Conservation (phyloP, 2,888 invertebrate genomes). For the Callosobruchus maculatus region DNA sequence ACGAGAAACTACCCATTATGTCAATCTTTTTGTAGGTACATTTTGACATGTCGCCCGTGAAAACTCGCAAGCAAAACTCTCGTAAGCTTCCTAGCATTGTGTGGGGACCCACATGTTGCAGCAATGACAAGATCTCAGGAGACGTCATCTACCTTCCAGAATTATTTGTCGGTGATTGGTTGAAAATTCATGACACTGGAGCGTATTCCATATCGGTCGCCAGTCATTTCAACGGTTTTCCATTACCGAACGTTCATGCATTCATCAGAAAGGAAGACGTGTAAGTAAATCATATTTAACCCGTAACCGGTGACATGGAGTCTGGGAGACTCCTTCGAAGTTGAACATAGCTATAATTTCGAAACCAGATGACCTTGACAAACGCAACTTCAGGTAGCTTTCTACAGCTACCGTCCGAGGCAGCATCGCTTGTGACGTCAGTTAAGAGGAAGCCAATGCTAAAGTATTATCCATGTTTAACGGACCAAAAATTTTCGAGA, state of each 20-base stretch:
- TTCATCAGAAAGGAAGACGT: constrained; percentile 59
- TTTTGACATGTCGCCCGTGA: background rate
- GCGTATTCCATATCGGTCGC: constrained; percentile 91
- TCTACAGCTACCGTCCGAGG: too few relatives aligned
- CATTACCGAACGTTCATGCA: constrained; percentile 67
- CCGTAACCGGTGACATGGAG: too few relatives aligned
- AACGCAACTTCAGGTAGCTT: too few relatives aligned
- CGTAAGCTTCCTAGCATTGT: constrained; percentile 56
- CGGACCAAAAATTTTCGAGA: too few relatives aligned
- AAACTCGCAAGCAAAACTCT: background rate
- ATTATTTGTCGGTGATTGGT: constrained; percentile 77
- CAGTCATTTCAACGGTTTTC: constrained; percentile 90
- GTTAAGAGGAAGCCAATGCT: too few relatives aligned
- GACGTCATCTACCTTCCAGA: constrained; percentile 54
- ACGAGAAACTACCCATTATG: too few relatives aligned
- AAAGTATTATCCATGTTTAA: too few relatives aligned
- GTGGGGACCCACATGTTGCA: constrained; percentile 98
- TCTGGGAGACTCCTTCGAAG: too few relatives aligned
- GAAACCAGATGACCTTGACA: too few relatives aligned
- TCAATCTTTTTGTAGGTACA: background rate
- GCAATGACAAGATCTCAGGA: constrained; percentile 73
- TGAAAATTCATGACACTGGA: constrained; percentile 91
- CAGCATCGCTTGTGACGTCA: too few relatives aligned
- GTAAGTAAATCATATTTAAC: constrained; percentile 42
- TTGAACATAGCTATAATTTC: too few relatives aligned